These are phyloP conservation scores for Sphenopsis melanotis DNA, from an alignment of 2,797 vertebrate genomes.

Conservation along the genomic window DNA sequence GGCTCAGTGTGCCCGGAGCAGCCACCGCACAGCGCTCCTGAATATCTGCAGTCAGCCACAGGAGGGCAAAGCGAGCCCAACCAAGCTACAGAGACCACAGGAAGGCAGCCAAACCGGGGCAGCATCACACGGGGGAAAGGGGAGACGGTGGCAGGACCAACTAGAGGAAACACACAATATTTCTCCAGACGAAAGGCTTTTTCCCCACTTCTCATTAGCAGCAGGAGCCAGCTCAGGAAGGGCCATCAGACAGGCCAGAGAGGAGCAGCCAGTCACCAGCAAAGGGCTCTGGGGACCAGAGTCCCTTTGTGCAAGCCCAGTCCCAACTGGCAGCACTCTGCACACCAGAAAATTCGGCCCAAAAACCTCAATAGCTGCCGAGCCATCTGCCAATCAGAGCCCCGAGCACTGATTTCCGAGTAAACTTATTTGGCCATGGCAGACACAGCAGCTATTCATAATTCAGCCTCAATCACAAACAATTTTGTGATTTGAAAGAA, in stretches of 20 bases:
- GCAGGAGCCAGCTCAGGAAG: neutral
- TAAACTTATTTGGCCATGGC: neutral
- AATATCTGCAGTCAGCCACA: constrained; percentile 26
- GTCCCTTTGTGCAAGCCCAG: rapidly evolving
- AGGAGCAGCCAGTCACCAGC: neutral
- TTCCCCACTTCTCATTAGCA: neutral
- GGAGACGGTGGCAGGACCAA: neutral
- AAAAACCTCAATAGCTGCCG: neutral
- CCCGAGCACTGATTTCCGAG: neutral
- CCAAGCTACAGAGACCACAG: neutral
- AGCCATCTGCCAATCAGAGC: neutral
- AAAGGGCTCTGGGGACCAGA: neutral
- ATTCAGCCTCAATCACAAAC: constrained; percentile 27
- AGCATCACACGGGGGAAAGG: rapidly evolving
- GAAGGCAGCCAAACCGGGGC: neutral
- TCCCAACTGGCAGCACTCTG: neutral
- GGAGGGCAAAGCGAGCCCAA: constrained; percentile 31
- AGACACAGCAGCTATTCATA: constrained; percentile 31
- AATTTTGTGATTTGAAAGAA: constrained; percentile 60
- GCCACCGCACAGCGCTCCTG: neutral
- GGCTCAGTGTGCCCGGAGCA: neutral
- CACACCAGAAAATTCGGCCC: neutral
- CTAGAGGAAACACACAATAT: neutral
- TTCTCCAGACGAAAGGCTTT: neutral
- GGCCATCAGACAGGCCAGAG: rapidly evolving